Conservation (phyloP, 1,140 invertebrate species). For the Macrosteles quadrilineatus region DNA sequence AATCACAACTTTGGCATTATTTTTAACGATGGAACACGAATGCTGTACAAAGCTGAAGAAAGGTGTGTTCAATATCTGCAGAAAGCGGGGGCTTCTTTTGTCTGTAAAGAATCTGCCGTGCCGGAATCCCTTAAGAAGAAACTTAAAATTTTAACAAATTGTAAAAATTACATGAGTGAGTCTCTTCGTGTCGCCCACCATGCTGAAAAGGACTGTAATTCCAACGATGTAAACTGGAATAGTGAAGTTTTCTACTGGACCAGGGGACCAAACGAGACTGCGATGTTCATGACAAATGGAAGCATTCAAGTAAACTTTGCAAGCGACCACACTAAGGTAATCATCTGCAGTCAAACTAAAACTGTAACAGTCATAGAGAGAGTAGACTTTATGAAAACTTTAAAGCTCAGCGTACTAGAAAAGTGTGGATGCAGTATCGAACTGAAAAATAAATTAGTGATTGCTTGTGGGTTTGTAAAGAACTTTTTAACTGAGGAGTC, state of each 20-base stretch:
- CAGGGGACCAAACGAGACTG: background rate
- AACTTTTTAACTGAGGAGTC: conserved; percentile 1
- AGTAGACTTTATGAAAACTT: conserved; percentile 8
- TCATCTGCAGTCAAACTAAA: conserved; percentile 21
- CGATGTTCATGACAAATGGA: conserved; percentile 28
- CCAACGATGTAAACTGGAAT: background rate
- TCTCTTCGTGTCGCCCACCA: conserved; percentile 6
- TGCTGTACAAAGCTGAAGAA: conserved; percentile 42
- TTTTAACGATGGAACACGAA: conserved; percentile 68
- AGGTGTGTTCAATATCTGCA: background rate
- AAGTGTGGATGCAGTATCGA: conserved; percentile 24
- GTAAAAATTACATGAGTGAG: conserved; percentile 14
- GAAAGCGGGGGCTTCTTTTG: background rate
- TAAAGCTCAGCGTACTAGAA: conserved; percentile 25
- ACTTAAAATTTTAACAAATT: background rate
- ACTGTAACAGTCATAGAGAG: conserved; percentile 29
- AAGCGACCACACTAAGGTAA: conserved; percentile 28
- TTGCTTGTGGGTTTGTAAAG: background rate
- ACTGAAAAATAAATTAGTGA: conserved; percentile 5
- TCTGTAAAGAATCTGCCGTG: conserved; percentile 3
- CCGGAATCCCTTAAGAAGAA: conserved; percentile 10
- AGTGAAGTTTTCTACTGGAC: conserved; percentile 7
- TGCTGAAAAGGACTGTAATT: background rate
- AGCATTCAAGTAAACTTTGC: conserved; percentile 33
- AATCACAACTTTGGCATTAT: conserved; percentile 68